Evolutionary conservation across 2,888 invertebrate species (phyloP), one percentile per base, ranked within the genome.

Genomic region (Leptopilina syphax): DNA sequence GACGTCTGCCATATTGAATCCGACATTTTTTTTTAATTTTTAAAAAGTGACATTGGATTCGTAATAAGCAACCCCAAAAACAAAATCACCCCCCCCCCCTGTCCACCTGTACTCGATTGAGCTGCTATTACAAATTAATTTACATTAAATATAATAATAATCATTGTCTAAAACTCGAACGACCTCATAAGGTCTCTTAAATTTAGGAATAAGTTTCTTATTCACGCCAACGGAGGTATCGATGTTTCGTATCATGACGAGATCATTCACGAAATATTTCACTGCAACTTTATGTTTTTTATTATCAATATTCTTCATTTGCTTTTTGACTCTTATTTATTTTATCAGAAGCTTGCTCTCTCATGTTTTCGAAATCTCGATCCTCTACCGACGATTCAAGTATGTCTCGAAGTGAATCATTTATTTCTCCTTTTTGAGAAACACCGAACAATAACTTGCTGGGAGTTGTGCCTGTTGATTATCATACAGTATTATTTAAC

Each of bases 281-380:
- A n/a, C 27, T 0, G 81, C 81, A 13, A 4, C 44, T 83, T 86
- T 87, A 65, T 85, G 85, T 47, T 78, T 86, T 63, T 80, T 82
- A 79, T 89, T 82, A 81, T 85, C n/a, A 88, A 79, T 80, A 81
- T 41, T 50, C 66, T 79, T 86, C 83, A 80, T 85, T 87, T 12
- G 85, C 84, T 8, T 81, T 54, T 76, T 88, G 86, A 34, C 6
- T 78, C 77, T 83, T 83, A 9, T 66, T 44, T 66, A 87, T 88
- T 8, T 80, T 80, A 18, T 65, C 70, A 7, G 27, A 68, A 6
- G 84, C 81, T 41, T 73, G 65, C 18, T 79, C 54, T 10, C 83
- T 57, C 8, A 85, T 73, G 34, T 81, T 41, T 66, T 78, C 76
- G 78, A 86, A 77, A 77, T 87, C 81, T 44, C 77, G 47, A 47